These are phyloP conservation scores for Muntiacus muntjak DNA, from an alignment of 2,113 vertebrate genomes.

Conservation along the genomic window DNA sequence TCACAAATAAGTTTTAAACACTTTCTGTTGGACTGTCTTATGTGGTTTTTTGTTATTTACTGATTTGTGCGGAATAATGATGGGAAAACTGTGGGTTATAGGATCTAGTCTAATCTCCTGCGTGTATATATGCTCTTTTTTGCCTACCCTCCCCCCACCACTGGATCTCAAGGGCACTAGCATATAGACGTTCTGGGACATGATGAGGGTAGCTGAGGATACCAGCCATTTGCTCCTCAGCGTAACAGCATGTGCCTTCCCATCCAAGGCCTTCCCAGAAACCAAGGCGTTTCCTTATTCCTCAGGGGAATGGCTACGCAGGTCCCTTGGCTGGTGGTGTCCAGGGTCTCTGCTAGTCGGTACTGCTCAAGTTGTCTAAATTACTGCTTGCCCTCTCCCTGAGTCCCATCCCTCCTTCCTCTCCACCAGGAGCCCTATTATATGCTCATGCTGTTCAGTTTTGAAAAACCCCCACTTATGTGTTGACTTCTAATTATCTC, in stretches of 20 bases:
- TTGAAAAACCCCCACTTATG: not conserved
- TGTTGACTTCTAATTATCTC: not conserved
- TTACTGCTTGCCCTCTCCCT: not conserved
- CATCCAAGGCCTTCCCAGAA: not conserved
- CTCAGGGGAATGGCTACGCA: not conserved
- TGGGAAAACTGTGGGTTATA: not conserved
- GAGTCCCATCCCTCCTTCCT: not conserved
- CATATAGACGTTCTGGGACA: not conserved
- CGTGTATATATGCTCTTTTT: not conserved
- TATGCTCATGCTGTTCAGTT: not conserved
- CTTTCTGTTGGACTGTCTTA: not conserved
- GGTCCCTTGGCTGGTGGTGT: not conserved
- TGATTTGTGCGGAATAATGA: not conserved
- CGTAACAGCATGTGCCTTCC: not conserved
- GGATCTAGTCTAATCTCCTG: not conserved
- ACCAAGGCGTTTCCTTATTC: not conserved
- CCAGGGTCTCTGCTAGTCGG: not conserved
- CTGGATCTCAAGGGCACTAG: not conserved
- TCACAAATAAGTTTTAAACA: not conserved
- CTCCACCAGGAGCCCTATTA: not conserved
- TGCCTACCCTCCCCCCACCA: not conserved
- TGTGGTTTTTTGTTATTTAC: not conserved
- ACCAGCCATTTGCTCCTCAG: not conserved
- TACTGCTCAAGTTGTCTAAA: not conserved
- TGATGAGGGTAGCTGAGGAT: too few relatives aligned